phyloP scores from a whole-genome alignment of 2,797 vertebrate genomes.

The Buceros bicornis region DNA sequence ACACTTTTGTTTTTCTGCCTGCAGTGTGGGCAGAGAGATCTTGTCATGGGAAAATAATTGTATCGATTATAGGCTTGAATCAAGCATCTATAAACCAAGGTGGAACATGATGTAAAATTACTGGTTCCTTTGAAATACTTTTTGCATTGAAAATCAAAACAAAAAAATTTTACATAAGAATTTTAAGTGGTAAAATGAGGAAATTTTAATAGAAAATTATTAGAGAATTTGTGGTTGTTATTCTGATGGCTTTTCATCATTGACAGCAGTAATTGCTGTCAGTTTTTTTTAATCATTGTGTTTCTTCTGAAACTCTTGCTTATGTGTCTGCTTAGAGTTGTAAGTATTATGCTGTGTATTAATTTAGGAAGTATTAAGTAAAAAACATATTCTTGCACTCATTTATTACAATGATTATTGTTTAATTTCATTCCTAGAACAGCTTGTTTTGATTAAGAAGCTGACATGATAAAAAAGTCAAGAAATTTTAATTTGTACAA shows the following conservation, averaged over 20 bases:
- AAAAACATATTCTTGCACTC: neutral
- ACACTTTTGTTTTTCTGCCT: conserved; percentile 14
- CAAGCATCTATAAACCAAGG: conserved; percentile 26
- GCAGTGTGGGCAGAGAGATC: neutral
- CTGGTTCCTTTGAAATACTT: conserved; percentile 13
- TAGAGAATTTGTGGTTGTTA: conserved; percentile 10
- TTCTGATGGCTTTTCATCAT: conserved; percentile 41
- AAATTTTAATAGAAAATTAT: conserved; percentile 34
- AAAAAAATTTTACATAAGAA: neutral
- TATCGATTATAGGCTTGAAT: conserved; percentile 59
- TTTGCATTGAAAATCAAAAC: conserved; percentile 6
- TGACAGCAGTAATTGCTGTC: neutral
- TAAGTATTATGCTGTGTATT: neutral
- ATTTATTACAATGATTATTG: conserved; percentile 12
- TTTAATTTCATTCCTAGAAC: neutral
- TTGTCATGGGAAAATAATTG: conserved; percentile 50
- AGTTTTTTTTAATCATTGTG: neutral
- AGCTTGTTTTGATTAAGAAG: conserved; percentile 36
- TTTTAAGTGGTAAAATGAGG: neutral
- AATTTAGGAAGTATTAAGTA: neutral
- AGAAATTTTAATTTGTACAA: conserved; percentile 37
- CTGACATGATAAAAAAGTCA: neutral
- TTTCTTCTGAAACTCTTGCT: neutral
- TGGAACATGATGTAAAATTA: conserved; percentile 1
- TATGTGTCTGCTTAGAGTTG: neutral